Evolutionary conservation across 2,797 vertebrate species (phyloP).

Genomic region (Onychomys leucogaster): DNA sequence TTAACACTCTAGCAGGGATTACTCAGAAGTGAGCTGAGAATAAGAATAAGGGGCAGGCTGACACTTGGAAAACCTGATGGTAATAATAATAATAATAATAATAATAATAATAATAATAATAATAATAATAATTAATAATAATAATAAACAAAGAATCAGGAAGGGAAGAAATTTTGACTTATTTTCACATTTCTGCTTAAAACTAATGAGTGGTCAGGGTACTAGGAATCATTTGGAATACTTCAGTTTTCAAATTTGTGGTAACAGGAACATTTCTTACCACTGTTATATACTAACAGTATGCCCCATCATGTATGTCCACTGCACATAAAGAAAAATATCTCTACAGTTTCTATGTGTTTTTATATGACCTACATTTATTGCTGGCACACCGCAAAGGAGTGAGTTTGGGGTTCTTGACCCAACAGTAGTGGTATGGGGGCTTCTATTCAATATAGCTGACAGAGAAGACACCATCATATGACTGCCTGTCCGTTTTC

Average conservation of each 20-base stretch:
- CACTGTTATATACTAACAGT: background rate
- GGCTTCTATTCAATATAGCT: background rate
- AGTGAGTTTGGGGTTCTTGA: background rate
- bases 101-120: background rate
- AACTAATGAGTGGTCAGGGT: background rate
- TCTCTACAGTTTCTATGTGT: background rate
- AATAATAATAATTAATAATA: background rate
- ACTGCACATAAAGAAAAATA: background rate
- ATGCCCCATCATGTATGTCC: background rate
- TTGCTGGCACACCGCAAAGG: background rate
- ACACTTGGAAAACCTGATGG: background rate
- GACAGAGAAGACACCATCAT: background rate
- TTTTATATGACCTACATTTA: background rate
- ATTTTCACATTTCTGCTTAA: conserved; percentile 29
- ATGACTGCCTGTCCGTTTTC: background rate
- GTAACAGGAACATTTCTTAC: background rate
- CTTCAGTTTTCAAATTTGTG: background rate
- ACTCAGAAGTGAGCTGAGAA: conserved; percentile 73
- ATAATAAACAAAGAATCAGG: background rate
- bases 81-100: background rate
- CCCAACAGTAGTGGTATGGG: background rate
- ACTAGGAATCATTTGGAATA: background rate
- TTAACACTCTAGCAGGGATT: conserved; percentile 71
- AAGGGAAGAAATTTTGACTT: background rate
- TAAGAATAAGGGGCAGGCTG: background rate